These are phyloP conservation scores for Probaryconus sp. DNA, from an alignment of 1,140 invertebrate species.

Conservation along the genomic window DNA sequence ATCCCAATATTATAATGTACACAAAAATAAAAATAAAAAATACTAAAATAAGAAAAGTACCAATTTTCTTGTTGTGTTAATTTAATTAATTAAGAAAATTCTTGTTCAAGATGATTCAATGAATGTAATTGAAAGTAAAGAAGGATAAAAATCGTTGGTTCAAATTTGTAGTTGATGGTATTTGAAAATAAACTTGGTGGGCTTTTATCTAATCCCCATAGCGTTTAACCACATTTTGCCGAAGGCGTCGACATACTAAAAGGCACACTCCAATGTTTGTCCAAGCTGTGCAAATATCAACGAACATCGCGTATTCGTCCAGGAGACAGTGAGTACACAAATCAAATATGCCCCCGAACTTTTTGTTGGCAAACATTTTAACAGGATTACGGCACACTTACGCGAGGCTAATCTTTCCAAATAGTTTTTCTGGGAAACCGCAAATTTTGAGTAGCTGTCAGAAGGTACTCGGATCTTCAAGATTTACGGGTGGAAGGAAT, in stretches of 20 bases:
- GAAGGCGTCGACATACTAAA: slow-evolving; percentile 71
- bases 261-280: slow-evolving; percentile 76
- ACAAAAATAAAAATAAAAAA: slow-evolving; percentile 12
- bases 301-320: slow-evolving; percentile 67
- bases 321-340: slow-evolving; percentile 65
- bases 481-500: slow-evolving; percentile 59
- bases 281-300: slow-evolving; percentile 76
- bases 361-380: slow-evolving; percentile 77
- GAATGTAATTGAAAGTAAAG: too few relatives aligned
- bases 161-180: slow-evolving; percentile 1
- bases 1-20: too few relatives aligned
- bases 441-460: slow-evolving; percentile 72
- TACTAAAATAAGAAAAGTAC: too few relatives aligned
- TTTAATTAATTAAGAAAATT: background rate
- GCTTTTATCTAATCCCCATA: slow-evolving; percentile 63
- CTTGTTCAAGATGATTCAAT: too few relatives aligned
- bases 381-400: slow-evolving; percentile 77
- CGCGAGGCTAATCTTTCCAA: slow-evolving; percentile 71
- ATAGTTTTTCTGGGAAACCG: slow-evolving; percentile 70
- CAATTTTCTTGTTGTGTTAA: too few relatives aligned
- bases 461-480: slow-evolving; percentile 64
- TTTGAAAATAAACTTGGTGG: slow-evolving; percentile 43
- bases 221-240: slow-evolving; percentile 67
- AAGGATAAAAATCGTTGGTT: too few relatives aligned
- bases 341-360: slow-evolving; percentile 62